A percentile compares a stretch with the other conserved stretches of the same genome.
Conservation (phyloP, 2,113 vertebrate species). For the Buteo buteo region DNA sequence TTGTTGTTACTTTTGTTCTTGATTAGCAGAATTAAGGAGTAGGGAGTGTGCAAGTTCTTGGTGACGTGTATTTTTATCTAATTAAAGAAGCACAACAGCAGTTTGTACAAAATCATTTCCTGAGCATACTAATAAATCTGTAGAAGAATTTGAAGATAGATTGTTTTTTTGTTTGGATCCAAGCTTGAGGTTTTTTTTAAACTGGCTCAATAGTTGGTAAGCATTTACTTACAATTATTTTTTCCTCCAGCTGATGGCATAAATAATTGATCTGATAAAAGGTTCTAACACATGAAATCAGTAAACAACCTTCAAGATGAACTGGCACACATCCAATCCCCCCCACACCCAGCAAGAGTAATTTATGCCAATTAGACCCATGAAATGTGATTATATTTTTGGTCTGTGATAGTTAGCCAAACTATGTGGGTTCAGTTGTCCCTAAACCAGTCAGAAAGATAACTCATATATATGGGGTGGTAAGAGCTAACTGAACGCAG, state of each 20-base stretch:
- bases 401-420: not conserved
- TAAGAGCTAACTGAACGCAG: not conserved
- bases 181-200: not conserved
- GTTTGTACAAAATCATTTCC: not conserved
- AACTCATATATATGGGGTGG: not conserved
- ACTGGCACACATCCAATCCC: not conserved
- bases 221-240: not conserved
- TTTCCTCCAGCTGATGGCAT: not conserved
- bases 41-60: not conserved
- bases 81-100: not conserved
- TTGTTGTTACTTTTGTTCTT: not conserved
- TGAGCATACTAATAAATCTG: not conserved
- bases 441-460: not conserved
- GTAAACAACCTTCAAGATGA: not conserved
- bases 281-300: not conserved
- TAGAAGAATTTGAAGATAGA: not conserved
- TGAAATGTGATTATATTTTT: not conserved
- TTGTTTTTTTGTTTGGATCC: not conserved
- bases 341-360: not conserved
- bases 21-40: not conserved
- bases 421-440: not conserved
- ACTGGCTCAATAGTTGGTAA: not conserved
- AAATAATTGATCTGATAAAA: conserved; percentile 5
- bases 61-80: not conserved
- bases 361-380: not conserved